A percentile compares a stretch with the other conserved stretches of the same genome.
phyloP scores from a whole-genome alignment of 1,140 invertebrate genomes.

The Augochlora pura region DNA sequence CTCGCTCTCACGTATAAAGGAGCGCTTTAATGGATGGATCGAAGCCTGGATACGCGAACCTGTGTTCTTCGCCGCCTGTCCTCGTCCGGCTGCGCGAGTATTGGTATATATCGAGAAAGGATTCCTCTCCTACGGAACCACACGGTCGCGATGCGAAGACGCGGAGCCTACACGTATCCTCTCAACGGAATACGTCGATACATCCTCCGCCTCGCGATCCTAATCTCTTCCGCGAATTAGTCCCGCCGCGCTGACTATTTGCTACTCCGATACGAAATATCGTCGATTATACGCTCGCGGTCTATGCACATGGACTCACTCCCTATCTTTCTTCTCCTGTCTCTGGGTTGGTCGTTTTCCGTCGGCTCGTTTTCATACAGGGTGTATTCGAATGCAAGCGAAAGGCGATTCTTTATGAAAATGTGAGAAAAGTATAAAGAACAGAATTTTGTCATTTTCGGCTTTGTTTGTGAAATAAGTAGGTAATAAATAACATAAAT shows the following conservation, averaged over 20 bases:
- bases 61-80: constrained; percentile 77
- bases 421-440: no score
- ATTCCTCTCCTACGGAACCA: constrained; percentile 32
- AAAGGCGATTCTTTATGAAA: no score
- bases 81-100: constrained; percentile 32
- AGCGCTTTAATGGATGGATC: constrained; percentile 76
- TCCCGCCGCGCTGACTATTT: background rate
- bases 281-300: background rate
- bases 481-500: no score
- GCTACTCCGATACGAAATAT: background rate
- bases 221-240: constrained; percentile 1
- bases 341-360: no score
- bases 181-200: background rate
- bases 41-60: constrained; percentile 73
- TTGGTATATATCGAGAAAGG: constrained; percentile 39
- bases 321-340: no score
- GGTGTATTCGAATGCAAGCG: no score
- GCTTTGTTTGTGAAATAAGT: no score
- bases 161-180: background rate
- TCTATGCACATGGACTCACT: no score
- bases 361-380: no score
- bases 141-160: constrained; percentile 4
- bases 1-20: constrained; percentile 59
- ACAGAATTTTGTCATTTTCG: no score
- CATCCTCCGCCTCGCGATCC: background rate